Conservation (phyloP, 2,797 vertebrate genomes). For the Avahi laniger region DNA sequence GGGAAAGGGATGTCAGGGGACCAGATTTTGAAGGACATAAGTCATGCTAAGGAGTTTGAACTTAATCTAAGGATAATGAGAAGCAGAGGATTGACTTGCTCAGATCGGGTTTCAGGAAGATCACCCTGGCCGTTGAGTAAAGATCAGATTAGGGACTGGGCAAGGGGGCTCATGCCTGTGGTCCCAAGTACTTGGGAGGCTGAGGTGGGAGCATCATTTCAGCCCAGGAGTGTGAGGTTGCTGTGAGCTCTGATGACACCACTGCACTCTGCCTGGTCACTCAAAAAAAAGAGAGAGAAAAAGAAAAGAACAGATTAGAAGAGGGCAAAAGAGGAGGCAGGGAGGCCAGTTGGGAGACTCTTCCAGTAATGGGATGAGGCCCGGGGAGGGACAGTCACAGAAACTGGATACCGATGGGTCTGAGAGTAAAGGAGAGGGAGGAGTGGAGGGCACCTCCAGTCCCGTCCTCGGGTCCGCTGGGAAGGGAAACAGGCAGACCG, state of each 20-base stretch:
- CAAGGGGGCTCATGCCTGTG: fast-evolving
- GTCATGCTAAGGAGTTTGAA: neutral
- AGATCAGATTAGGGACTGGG: neutral
- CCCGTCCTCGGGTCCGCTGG: neutral
- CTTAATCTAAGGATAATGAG: neutral
- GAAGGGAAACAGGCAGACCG: neutral
- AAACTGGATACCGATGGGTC: neutral
- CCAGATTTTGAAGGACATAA: neutral
- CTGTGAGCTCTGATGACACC: too few species aligned
- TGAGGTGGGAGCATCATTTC: neutral
- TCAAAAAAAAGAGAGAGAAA: too few species aligned
- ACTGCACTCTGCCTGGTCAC: too few species aligned
- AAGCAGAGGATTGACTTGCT: neutral
- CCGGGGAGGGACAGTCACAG: neutral
- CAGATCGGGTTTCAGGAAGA: neutral
- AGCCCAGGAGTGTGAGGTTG: neutral
- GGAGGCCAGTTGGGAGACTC: neutral
- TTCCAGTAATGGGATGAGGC: neutral
- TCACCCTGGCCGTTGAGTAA: neutral
- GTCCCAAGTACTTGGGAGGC: neutral
- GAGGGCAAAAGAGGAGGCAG: neutral
- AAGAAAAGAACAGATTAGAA: neutral
- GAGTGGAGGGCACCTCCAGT: neutral
- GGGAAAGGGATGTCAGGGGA: neutral
- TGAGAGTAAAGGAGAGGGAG: neutral